Evolutionary conservation across 2,797 vertebrate genomes (phyloP), one percentile per base, ranked within the genome.

Genomic region (Nannoperca obscura): DNA sequence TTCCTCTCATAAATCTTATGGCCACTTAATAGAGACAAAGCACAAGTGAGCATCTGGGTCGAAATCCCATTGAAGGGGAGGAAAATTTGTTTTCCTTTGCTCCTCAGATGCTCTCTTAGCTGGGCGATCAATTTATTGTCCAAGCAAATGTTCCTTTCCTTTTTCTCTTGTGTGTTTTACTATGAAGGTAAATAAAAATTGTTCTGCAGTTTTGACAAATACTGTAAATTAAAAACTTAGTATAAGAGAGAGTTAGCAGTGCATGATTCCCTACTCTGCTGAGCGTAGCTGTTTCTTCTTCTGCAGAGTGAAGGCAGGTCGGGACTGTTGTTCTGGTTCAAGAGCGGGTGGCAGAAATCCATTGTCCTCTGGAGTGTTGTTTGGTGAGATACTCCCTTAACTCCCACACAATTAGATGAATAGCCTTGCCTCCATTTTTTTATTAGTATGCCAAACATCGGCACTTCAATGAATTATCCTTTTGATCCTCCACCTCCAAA

Each of bases 1-100:
- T 90, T 85, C 73, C 68, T 54, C 50, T 79, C 84, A 86, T 84
- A 83, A 90, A 90, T 91, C 83, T 84, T 76, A 80, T 2, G 61
- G 24, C 71, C 30, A 83, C 72, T 71, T 87, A 89, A 90, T 80
- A 87, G 73, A 91, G 85, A 90, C 78, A 78, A 89, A 91, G 60
- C 15, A 7, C 82, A 76, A 68, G 82, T 71, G 65, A 52, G 82
- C 70, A 79, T 82, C 74, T 82, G 63, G 83, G 80, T 81, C 7
- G 22, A 80, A 86, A 78, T 80, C 73, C 50, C 68, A 66, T 59
- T 76, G 74, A 89, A 80, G 30, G 15, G 42, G 70, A 74, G 50
- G 68, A 71, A 63, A 72, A 74, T 85, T 32, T 50, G 64, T 86
- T 91, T 86, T 78, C 60, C 71, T 50, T 67, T 78, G 42, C 55